Percentiles rank a stretch among this genome's conserved stretches.
Conservation (phyloP, 2,888 invertebrate genomes). For the Microctonus hyperodae region DNA sequence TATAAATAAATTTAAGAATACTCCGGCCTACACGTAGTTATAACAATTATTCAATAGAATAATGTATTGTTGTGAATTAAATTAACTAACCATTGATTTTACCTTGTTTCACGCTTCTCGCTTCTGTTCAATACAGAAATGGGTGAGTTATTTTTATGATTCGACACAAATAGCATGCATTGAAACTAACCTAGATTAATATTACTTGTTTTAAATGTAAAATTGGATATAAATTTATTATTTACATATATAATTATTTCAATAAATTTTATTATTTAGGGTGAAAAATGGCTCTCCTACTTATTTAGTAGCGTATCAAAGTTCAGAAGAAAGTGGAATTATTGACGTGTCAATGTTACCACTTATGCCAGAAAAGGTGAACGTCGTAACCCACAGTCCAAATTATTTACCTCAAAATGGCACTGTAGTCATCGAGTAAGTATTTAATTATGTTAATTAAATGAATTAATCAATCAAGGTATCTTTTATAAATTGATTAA, state of each 20-base stretch:
- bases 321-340: constrained; percentile 63
- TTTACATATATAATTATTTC: background rate
- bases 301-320: constrained; percentile 76
- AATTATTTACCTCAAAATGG: constrained; percentile 60
- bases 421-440: constrained; percentile 62
- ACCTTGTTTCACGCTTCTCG: constrained; percentile 52
- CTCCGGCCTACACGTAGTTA: background rate
- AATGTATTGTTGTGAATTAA: constrained; percentile 12
- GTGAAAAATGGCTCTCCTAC: constrained; percentile 79
- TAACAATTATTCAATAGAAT: constrained; percentile 2
- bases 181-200: background rate
- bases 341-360: constrained; percentile 68
- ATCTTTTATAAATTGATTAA: background rate
- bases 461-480: background rate
- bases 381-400: constrained; percentile 68
- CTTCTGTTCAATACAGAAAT: constrained; percentile 49
- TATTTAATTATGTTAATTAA: constrained; percentile 15
- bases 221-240: background rate
- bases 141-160: constrained; percentile 53
- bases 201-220: background rate
- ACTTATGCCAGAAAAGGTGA: constrained; percentile 69
- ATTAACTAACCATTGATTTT: constrained; percentile 52
- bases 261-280: constrained; percentile 64
- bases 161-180: constrained; percentile 29
- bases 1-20: constrained; percentile 19